Percentiles rank a stretch among this genome's conserved stretches.
Conservation (phyloP, 2,888 invertebrate genomes). For the Cephus pulcher region DNA sequence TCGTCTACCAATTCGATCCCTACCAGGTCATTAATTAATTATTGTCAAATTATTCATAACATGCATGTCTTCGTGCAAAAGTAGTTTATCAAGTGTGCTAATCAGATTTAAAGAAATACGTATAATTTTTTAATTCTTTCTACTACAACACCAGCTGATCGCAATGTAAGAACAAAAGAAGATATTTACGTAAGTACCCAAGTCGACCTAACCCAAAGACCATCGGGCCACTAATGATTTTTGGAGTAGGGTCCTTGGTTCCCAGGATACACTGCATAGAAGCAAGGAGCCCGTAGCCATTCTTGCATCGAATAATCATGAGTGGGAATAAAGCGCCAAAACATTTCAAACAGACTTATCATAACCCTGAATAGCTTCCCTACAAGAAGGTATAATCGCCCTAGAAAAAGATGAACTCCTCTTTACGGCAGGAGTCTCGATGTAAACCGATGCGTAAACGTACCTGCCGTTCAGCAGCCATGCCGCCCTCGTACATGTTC, state of each 20-base stretch:
- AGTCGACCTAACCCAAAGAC: background rate
- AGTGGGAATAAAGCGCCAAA: background rate
- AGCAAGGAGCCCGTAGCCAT: background rate
- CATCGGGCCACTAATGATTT: background rate
- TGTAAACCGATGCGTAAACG: constrained; percentile 23
- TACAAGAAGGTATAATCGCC: background rate
- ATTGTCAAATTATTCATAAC: background rate
- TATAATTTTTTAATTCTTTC: background rate
- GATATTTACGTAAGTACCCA: background rate
- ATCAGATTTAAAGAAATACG: background rate
- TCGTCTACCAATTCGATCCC: background rate
- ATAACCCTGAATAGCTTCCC: background rate
- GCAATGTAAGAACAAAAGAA: background rate
- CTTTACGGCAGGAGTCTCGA: background rate
- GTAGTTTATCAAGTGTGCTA: background rate
- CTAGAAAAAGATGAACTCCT: background rate
- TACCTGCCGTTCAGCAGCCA: constrained; percentile 63
- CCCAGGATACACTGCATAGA: background rate
- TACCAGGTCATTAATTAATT: background rate
- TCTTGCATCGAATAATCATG: background rate
- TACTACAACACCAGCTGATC: background rate
- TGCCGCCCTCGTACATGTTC: constrained; percentile 63
- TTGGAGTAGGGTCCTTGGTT: background rate
- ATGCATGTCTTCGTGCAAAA: background rate
- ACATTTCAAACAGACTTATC: background rate